Conservation (phyloP, 2,888 invertebrate genomes). For the Hanleya hanleyi region DNA sequence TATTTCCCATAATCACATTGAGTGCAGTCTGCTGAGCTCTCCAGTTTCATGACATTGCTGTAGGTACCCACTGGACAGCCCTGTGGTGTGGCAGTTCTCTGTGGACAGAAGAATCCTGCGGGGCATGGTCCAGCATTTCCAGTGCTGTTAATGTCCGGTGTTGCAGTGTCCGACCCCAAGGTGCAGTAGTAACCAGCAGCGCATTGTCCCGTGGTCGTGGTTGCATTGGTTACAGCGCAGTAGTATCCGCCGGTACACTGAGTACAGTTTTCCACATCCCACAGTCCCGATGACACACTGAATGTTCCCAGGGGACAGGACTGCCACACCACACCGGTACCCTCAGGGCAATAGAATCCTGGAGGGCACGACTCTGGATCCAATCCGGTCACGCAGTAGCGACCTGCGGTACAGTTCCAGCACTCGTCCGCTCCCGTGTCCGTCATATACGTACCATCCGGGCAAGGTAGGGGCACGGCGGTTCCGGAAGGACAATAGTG, state of each 20-base stretch:
- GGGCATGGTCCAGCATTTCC: slow-evolving; percentile 67
- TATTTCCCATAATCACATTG: slow-evolving; percentile 56
- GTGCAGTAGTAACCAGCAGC: slow-evolving; percentile 62
- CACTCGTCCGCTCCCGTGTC: slow-evolving; percentile 59
- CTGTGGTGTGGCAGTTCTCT: slow-evolving; percentile 50
- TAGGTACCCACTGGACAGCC: slow-evolving; percentile 63
- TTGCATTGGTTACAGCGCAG: slow-evolving; percentile 57
- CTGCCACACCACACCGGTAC: slow-evolving; percentile 64
- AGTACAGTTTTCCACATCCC: slow-evolving; percentile 59
- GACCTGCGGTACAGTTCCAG: slow-evolving; percentile 61
- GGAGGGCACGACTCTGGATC: slow-evolving; percentile 59
- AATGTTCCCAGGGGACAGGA: slow-evolving; percentile 67
- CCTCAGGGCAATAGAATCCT: slow-evolving; percentile 68
- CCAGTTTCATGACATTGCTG: slow-evolving; percentile 50
- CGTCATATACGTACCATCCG: slow-evolving; percentile 59
- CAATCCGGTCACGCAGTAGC: slow-evolving; percentile 58
- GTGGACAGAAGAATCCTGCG: slow-evolving; percentile 62
- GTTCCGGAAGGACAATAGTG: slow-evolving; percentile 68
- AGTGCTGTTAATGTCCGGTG: slow-evolving; percentile 53
- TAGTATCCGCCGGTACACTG: slow-evolving; percentile 66
- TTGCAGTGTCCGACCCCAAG: slow-evolving; percentile 56
- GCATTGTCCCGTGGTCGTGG: slow-evolving; percentile 55
- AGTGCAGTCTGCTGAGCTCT: slow-evolving; percentile 45
- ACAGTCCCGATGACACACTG: slow-evolving; percentile 53
- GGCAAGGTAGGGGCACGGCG: slow-evolving; percentile 52